Percentiles rank a stretch among this genome's conserved stretches.
These are phyloP conservation scores for Sinopyrophorus schimmeli DNA, from an alignment of 2,888 invertebrate species.

Conservation along the genomic window DNA sequence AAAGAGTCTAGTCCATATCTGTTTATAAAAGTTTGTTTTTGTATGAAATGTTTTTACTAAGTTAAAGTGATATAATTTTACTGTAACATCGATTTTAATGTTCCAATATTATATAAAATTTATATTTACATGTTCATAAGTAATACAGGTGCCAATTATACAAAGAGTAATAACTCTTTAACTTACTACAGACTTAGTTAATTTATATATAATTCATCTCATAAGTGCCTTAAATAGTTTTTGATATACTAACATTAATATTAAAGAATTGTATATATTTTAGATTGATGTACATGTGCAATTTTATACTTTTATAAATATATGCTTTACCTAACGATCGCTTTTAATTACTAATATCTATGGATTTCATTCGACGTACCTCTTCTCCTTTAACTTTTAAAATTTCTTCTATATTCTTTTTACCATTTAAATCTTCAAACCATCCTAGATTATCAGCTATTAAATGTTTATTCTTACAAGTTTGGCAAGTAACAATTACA, in stretches of 20 bases:
- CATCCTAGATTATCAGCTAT: constrained; percentile 96
- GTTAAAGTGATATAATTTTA: too few species aligned
- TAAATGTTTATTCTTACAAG: constrained; percentile 87
- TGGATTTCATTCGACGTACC: constrained; percentile 61
- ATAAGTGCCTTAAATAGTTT: too few species aligned
- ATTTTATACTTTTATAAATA: constrained; percentile 24
- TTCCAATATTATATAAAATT: too few species aligned
- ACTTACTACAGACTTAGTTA: too few species aligned
- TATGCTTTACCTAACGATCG: constrained; percentile 1
- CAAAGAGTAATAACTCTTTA: too few species aligned
- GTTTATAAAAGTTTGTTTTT: background rate
- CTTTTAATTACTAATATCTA: background rate
- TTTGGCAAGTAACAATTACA: constrained; percentile 87
- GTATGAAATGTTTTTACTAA: background rate
- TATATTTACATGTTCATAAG: too few species aligned
- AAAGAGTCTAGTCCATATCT: constrained; percentile 68
- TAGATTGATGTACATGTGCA: constrained; percentile 18
- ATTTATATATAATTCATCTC: too few species aligned
- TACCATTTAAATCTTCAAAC: constrained; percentile 80
- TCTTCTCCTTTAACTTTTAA: constrained; percentile 85
- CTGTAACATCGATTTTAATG: too few species aligned
- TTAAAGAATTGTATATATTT: too few species aligned
- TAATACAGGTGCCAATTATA: too few species aligned
- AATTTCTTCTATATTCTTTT: constrained; percentile 88
- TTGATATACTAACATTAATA: too few species aligned